A percentile compares a stretch with the other conserved stretches of the same genome.
Evolutionary conservation across 2,113 vertebrate species (phyloP).

Genomic region (Bubalus kerabau): DNA sequence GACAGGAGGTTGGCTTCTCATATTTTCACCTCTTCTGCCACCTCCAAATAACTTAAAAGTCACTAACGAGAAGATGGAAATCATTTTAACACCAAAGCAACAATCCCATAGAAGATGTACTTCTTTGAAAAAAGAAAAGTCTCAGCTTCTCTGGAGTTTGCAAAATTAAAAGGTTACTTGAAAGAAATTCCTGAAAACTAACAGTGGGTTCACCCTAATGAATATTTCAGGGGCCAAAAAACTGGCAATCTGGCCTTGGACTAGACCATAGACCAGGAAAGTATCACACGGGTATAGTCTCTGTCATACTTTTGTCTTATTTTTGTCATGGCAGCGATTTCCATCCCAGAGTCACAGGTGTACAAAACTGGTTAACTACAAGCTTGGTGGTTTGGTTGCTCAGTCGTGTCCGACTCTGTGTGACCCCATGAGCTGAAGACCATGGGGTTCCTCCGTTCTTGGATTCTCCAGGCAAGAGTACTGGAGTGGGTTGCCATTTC

Average conservation of each 20-base stretch:
- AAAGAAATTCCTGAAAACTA: background rate
- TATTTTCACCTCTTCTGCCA: background rate
- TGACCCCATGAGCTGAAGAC: background rate
- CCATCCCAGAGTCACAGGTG: background rate
- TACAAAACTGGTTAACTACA: background rate
- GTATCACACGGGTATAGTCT: accelerated
- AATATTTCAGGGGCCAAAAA: background rate
- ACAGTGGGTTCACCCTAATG: too few species aligned
- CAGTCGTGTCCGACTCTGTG: background rate
- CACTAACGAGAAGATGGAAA: background rate
- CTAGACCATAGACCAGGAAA: accelerated
- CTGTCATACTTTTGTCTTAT: accelerated
- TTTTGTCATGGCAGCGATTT: background rate
- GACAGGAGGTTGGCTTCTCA: background rate
- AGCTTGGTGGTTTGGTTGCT: background rate
- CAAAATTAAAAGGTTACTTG: background rate
- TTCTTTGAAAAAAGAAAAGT: background rate
- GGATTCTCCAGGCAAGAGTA: background rate
- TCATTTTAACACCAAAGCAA: background rate
- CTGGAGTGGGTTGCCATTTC: background rate
- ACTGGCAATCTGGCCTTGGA: accelerated
- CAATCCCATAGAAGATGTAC: background rate
- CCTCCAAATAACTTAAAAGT: background rate
- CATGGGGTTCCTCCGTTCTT: background rate
- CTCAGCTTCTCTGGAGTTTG: background rate